Evolutionary conservation across 2,797 vertebrate genomes (phyloP), one percentile per base, ranked within the genome.

Genomic region (Oreochromis mossambicus): DNA sequence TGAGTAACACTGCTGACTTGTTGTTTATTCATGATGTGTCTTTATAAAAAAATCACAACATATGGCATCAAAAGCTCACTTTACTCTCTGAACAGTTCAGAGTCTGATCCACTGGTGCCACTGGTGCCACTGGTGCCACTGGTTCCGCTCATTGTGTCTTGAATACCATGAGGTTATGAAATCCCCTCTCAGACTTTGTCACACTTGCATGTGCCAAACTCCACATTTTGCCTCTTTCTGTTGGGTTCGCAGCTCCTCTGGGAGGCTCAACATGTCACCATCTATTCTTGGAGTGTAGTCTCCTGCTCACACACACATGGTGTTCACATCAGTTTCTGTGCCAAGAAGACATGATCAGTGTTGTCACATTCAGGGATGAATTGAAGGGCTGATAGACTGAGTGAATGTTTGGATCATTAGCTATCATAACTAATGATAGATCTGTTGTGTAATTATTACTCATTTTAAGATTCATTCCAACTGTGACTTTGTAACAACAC

Each of bases 271-370:
- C 85, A 87, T 92, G 86, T 87, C 86, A 90, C 70, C 32, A 85
- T 87, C 85, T 92, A 92, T 92, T 93, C 83, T 83, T 86, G 92
- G 88, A 91, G 73, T 38, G 63, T 79, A 83, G 77, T 84, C 87
- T 85, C 81, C 56, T 88, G 80, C 82, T 87, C 81, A 70, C 24
- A 4, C 24, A 4, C 92, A 91, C 83, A 92, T 77, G 84, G 76
- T 80, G 84, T 84, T 89, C 3, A 9, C 82, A 83, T 84, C 77
- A 24, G 8, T 83, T 75, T 80, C 80, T 78, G 43, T 87, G 84
- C 89, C 87, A 88, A 84, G 66, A 86, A 84, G 50, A 89, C 55
- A 63, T 41, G 48, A 77, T 80, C 24, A 24, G 54, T 8, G 7
- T 68, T 15, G 17, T 70, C 52, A 56, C n/a, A 21, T 36, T 79